Evolutionary conservation across 2,797 vertebrate genomes (phyloP), one percentile per base, ranked within the genome.

Genomic region (Apogon talboti): DNA sequence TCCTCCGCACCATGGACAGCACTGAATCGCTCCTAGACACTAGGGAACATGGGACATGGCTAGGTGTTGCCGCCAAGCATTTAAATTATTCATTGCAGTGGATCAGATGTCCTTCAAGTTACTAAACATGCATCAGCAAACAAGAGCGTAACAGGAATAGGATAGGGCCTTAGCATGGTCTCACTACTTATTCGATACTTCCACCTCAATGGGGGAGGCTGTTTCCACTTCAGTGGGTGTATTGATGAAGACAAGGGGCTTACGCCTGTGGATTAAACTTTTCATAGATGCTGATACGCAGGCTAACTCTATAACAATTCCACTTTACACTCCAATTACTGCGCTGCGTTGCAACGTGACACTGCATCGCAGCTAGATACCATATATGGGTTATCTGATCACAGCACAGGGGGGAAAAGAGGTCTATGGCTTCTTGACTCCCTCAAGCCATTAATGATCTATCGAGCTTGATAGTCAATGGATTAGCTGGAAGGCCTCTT

Each of bases 41-140:
- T 2, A 12, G 10, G 67, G 66, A 73, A 76, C 70, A 68, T 24
- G 43, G 80, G 61, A 78, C 74, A 41, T 24, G 76, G 73, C 73
- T 53, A 60, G 67, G 78, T 79, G 84, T 80, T 74, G 77, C 80
- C 66, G 48, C 73, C 76, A 77, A 83, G 77, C 44, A 11, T 8
- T 86, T 92, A 14, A 89, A 92, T 89, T 84, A 92, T 92, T 87
- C 82, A 91, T 6, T 1, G 37, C 51, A 3, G 69, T 2, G 9
- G 87, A 78, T 92, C 85, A 13, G 73, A 76, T 93, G 87, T 87
- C 87, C 73, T 19, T 74, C 5, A 21, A 87, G 80, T 91, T 84
- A 87, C 89, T 82, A 87, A 90, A 91, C 91, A 92, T 78, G 84
- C 89, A 89, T 77, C 89, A 79, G 88, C 83, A 87, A 91, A 91